Percentiles rank a stretch among this genome's conserved stretches.
Conservation (phyloP, 2,797 vertebrate species). For the Atherinosoma microstoma region DNA sequence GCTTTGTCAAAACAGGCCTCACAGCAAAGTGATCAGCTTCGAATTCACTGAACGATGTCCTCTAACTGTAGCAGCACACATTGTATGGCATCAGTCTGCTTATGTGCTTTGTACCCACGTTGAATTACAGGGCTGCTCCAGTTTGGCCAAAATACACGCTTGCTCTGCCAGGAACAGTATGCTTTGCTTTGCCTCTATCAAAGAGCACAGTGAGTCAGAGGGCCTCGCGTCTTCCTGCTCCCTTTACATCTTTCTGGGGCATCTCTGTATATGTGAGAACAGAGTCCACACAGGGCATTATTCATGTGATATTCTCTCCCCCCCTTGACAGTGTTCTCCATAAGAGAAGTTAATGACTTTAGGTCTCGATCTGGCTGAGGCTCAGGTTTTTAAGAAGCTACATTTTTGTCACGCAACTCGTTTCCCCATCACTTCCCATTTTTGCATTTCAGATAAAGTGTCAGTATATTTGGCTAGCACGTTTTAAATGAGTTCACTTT, state of each 20-base stretch:
- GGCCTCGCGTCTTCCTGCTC: conserved; percentile 48
- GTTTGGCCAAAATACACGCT: conserved; percentile 37
- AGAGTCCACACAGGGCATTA: conserved; percentile 12
- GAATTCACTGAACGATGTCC: conserved; percentile 10
- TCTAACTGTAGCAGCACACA: conserved; percentile 5
- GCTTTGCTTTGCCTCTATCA: conserved; percentile 27
- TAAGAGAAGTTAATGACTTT: conserved; percentile 3
- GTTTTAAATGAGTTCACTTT: not conserved
- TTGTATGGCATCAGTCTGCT: conserved; percentile 7
- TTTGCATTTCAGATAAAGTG: not conserved
- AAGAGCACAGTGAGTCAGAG: conserved; percentile 7
- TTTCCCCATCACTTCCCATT: not conserved
- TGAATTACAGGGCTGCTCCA: conserved; percentile 53
- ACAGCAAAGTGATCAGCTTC: conserved; percentile 13
- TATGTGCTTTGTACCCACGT: conserved; percentile 40
- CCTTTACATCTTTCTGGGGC: conserved; percentile 11
- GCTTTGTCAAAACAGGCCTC: conserved; percentile 24
- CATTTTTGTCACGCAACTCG: conserved; percentile 23
- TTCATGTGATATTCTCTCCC: conserved; percentile 22
- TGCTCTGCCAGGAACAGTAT: conserved; percentile 26
- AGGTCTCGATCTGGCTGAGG: not conserved
- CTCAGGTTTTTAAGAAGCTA: not conserved
- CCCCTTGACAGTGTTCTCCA: not conserved
- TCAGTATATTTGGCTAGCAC: not conserved
- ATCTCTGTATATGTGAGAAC: conserved; percentile 34